phyloP scores from a whole-genome alignment of 2,888 invertebrate genomes.

The Meloe dianella region DNA sequence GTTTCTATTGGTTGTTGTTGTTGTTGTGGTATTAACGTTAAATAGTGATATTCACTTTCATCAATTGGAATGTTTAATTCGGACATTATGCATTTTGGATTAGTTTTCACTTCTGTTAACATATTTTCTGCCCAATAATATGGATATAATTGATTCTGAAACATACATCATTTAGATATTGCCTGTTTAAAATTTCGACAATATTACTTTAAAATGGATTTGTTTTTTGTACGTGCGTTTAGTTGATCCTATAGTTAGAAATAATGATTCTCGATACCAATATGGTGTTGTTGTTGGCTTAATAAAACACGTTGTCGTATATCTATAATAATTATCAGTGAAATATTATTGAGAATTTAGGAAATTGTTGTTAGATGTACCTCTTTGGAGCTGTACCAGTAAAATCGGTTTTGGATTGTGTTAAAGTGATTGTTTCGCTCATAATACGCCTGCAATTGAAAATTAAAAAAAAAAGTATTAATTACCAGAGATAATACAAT shows the following conservation, averaged over 20 bases:
- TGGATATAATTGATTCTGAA: constrained; percentile 41
- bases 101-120: constrained; percentile 41
- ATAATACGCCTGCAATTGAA: constrained; percentile 32
- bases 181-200: neutral
- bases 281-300: constrained; percentile 50
- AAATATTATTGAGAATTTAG: neutral
- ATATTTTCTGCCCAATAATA: constrained; percentile 43
- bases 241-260: constrained; percentile 43
- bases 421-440: constrained; percentile 32
- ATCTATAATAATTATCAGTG: constrained; percentile 42
- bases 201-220: constrained; percentile 42
- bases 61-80: constrained; percentile 32
- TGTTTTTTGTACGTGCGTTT: constrained; percentile 39
- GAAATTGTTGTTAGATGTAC: constrained; percentile 33
- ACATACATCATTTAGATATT: constrained; percentile 17
- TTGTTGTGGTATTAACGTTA: constrained; percentile 49
- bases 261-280: constrained; percentile 54
- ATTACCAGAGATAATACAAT: neutral
- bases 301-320: constrained; percentile 52
- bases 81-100: constrained; percentile 27
- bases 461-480: neutral
- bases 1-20: constrained; percentile 33
- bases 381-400: constrained; percentile 45
- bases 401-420: constrained; percentile 39
- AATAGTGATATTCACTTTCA: constrained; percentile 40